These are phyloP conservation scores for Macaria notata DNA, from an alignment of 2,888 invertebrate genomes.

Conservation along the genomic window DNA sequence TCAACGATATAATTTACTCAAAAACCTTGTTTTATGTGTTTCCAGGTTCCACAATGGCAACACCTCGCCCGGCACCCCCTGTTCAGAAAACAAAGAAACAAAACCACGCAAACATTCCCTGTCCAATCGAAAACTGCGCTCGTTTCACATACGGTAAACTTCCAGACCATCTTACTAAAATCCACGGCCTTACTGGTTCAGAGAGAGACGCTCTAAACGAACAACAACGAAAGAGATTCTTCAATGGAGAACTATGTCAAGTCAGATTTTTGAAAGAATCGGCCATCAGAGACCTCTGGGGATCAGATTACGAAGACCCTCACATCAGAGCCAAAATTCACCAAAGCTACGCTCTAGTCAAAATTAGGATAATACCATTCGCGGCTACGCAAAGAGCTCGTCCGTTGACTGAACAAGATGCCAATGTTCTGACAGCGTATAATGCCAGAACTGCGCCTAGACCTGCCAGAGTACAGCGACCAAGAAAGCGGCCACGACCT, in stretches of 20 bases:
- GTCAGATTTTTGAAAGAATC: conserved; percentile 76
- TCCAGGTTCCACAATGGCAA: conserved; percentile 45
- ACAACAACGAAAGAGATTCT: conserved; percentile 76
- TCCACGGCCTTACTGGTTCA: conserved; percentile 74
- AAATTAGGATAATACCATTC: conserved; percentile 76
- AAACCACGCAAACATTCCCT: conserved; percentile 79
- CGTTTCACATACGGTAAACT: conserved; percentile 79
- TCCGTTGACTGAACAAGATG: conserved; percentile 77
- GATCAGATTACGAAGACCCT: conserved; percentile 74
- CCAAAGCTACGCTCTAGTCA: conserved; percentile 75
- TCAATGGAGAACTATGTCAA: conserved; percentile 80
- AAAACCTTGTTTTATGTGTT: no score
- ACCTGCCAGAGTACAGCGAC: conserved; percentile 64
- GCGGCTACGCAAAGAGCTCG: conserved; percentile 72
- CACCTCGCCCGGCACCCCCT: conserved; percentile 56
- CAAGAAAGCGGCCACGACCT: conserved; percentile 63
- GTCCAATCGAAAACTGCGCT: conserved; percentile 79
- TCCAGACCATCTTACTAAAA: conserved; percentile 77
- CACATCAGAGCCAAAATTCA: conserved; percentile 75
- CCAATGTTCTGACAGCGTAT: conserved; percentile 77
- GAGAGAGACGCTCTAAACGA: conserved; percentile 77
- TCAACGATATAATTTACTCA: no score
- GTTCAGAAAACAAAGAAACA: conserved; percentile 74
- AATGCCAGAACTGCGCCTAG: conserved; percentile 76
- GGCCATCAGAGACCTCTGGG: conserved; percentile 79